Evolutionary conservation across 1,140 invertebrate genomes (phyloP).

Genomic region (Drosophila littoralis): DNA sequence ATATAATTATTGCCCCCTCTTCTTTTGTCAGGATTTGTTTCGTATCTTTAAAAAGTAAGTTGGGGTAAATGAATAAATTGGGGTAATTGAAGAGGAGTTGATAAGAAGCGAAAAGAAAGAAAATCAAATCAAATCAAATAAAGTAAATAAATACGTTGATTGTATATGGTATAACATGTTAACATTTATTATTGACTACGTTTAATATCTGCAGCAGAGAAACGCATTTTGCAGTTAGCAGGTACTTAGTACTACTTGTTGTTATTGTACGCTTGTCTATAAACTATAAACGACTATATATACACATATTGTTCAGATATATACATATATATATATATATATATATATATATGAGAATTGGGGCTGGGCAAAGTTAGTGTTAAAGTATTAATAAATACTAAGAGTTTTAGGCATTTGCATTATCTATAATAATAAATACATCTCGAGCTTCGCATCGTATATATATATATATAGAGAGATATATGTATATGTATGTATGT

Average conservation of each 20-base stretch:
- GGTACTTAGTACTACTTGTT: conserved; percentile 79
- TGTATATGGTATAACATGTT: conserved; percentile 38
- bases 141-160: conserved; percentile 37
- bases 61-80: background rate
- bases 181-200: conserved; percentile 57
- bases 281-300: conserved; percentile 37
- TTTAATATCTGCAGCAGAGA: conserved; percentile 59
- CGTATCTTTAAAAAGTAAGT: too few relatives aligned
- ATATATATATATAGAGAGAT: background rate
- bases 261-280: conserved; percentile 80
- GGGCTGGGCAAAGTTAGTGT: conserved; percentile 31
- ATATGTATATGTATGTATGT: conserved; percentile 35
- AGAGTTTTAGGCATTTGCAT: conserved; percentile 51
- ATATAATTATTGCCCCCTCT: too few relatives aligned
- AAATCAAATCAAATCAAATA: background rate
- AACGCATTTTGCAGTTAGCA: conserved; percentile 64
- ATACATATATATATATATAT: conserved; percentile 34
- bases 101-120: background rate
- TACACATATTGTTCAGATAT: conserved; percentile 19
- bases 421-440: conserved; percentile 74
- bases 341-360: conserved; percentile 38
- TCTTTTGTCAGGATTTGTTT: too few relatives aligned
- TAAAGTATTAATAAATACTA: conserved; percentile 62
- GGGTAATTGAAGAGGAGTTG: background rate
- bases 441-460: conserved; percentile 57